Base-by-base conservation (phyloP, 2,113 vertebrate genomes). In the Onychostruthus taczanowskii region DNA sequence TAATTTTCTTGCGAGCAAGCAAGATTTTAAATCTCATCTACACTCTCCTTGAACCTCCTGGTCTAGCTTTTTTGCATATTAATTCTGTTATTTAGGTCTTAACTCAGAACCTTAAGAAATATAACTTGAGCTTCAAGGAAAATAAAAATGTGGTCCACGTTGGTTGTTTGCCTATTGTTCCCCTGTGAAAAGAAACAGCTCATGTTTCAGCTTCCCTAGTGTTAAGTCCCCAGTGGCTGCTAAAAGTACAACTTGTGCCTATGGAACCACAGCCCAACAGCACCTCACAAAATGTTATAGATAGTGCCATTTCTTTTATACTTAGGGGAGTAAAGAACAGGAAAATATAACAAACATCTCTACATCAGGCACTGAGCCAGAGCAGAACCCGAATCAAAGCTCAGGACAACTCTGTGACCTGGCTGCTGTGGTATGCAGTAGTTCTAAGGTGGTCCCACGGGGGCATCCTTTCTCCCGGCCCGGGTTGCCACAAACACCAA, bases 361-460 rank as follows among this genome's bases (percentile, higher is more conserved):
- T 21, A 28, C 17, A 14, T 13, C 30, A 78, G 22, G 28, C 43
- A n/a, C 35, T 13, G 23, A 83, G 16, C 52, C 19, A 68, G 70
- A 55, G 75, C 31, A 90, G 70, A 90, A 49, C n/a, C 41, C 83
- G 44, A 75, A 68, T 24, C 58, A 72, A 63, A 80, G 67, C 58
- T 58, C 33, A n/a, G 44, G 49, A 39, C 0, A 0, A 10, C 33
- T 23, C 52, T 1, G 2, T 79, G 82, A 56, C 61, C 33, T n/a
- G 28, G 15, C 30, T 4, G 2, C 11, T 61, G 73, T 1, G 6
- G 20, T 31, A 26, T 4, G 33, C 27, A 75, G 70, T 19, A 50
- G 33, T 30, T 47, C 70, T 24, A 2, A 59, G 35, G 4, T 1
- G 4, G 22, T 74, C 56, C 47, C 66, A 26, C 0, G 0, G 6